Evolutionary conservation across 2,888 invertebrate genomes (phyloP).

Genomic region (Lasioglossum marginatum): DNA sequence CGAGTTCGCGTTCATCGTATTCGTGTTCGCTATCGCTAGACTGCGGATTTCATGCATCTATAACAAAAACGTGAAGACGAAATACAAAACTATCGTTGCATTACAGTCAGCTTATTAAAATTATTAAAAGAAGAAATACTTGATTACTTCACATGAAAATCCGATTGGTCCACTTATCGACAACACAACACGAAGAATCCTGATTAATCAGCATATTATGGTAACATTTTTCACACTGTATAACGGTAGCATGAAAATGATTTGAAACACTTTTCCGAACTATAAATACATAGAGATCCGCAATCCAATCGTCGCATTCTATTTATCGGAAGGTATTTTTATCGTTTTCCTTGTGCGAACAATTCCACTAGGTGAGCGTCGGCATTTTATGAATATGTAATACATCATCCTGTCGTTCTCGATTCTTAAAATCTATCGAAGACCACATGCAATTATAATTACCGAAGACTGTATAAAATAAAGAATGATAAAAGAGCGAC

Average conservation of each 20-base stretch:
- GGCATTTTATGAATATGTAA: slow-evolving; percentile 1
- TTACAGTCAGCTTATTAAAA: not conserved
- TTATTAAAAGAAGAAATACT: not conserved
- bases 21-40: not conserved
- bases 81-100: not conserved
- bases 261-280: not conserved
- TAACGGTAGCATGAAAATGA: not conserved
- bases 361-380: not conserved
- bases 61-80: not conserved
- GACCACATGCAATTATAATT: not conserved
- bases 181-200: too few relatives aligned
- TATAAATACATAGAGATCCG: not conserved
- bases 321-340: not conserved
- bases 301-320: not conserved
- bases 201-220: too few relatives aligned
- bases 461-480: not conserved
- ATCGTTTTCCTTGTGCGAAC: not conserved
- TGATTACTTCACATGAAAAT: too few relatives aligned
- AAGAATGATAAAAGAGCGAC: too few relatives aligned
- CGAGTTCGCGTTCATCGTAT: too few relatives aligned
- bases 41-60: not conserved
- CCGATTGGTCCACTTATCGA: too few relatives aligned
- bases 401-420: not conserved
- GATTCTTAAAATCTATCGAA: not conserved
- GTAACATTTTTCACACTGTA: too few relatives aligned